Percentiles rank a stretch among this genome's conserved stretches.
Evolutionary conservation across 2,113 vertebrate species (phyloP).

Genomic region (Charadrius vociferus): DNA sequence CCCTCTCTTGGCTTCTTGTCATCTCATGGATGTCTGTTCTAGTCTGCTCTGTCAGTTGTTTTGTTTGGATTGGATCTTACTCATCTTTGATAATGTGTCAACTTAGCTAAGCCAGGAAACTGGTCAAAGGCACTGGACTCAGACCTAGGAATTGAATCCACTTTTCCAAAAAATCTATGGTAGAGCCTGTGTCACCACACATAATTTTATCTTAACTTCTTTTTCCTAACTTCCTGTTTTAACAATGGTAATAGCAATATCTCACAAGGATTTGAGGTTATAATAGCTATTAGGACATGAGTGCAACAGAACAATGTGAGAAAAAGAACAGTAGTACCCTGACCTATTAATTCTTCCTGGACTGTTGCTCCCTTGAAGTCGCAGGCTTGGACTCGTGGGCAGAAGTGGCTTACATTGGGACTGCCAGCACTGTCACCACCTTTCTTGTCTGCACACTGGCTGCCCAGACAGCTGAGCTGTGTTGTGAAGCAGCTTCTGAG

Average conservation of each 20-base stretch:
- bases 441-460: neutral
- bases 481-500: neutral
- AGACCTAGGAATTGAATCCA: neutral
- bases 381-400: neutral
- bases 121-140: neutral
- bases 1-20: neutral
- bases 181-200: neutral
- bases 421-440: neutral
- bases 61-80: neutral
- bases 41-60: neutral
- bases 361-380: neutral
- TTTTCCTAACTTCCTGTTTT: neutral
- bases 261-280: neutral
- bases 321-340: neutral
- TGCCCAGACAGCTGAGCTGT: neutral
- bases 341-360: neutral
- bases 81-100: neutral
- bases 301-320: neutral
- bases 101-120: neutral
- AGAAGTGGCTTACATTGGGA: neutral
- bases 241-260: neutral
- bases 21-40: neutral
- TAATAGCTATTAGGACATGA: neutral
- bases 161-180: neutral
- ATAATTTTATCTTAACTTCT: neutral